Evolutionary conservation across 1,140 invertebrate species (phyloP), one percentile per base, ranked within the genome.

Genomic region (Akabosia matsudoensis): DNA sequence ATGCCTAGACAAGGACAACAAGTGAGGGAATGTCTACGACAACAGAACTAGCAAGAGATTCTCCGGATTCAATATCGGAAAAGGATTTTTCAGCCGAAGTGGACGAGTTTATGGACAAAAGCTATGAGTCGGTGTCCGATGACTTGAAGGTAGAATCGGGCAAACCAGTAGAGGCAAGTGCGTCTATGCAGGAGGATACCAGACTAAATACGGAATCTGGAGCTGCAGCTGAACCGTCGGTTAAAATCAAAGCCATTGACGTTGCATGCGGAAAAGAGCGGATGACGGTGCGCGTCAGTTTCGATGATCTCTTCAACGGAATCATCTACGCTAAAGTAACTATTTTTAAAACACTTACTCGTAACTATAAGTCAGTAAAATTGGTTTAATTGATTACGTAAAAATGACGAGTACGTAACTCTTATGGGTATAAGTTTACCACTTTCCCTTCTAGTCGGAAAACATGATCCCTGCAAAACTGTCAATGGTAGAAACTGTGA

Each of bases 211-310:
- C 7, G 37, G 7, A 54, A 18, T 16, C 28, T 7, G 18, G 22
- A 30, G 31, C 52, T 34, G n/a, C 31, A n/a, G 4, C 24, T 26
- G 28, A 74, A 13, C 80, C 75, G 26, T 70, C 37, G 33, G 22
- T 76, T 16, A 64, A 75, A 72, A 74, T 93, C 79, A 90, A 92
- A 81, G 87, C 86, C 0, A 89, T 94, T 64, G 89, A 92, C 26
- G 92, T 93, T 0, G 86, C 90, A 74, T 94, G 92, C 81, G 89
- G 90, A 54, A 93, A 93, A 83, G 91, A 92, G 74, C 90, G 90
- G 88, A 93, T 94, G 92, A 91, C 89, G 0, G 92, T 94, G 56
- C 90, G 90, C 70, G 88, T 93, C 1, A 90, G 92, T 83, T 94
- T 94, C 83, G 92, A 92, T 82, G 88, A 89, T 76, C 84, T 84